phyloP scores from a whole-genome alignment of 2,797 vertebrate genomes.

The Gallinago stenura region DNA sequence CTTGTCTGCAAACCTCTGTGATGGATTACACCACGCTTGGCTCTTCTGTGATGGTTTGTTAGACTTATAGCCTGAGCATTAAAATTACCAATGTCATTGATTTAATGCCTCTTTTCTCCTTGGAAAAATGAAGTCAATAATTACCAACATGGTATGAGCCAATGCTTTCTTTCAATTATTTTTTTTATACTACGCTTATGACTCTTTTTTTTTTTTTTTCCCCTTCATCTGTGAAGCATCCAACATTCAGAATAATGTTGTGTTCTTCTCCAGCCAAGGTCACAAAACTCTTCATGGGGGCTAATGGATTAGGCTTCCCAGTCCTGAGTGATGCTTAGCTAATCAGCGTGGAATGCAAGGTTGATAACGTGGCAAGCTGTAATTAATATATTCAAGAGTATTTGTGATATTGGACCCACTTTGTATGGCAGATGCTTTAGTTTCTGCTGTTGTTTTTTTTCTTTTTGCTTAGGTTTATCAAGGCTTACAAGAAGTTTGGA shows the following conservation, averaged over 20 bases:
- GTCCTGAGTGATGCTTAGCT: constrained; percentile 18
- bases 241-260: not conserved
- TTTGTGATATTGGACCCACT: not conserved
- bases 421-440: not conserved
- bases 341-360: not conserved
- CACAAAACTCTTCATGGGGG: not conserved
- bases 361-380: constrained; percentile 4
- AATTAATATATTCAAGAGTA: not conserved
- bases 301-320: constrained; percentile 3
- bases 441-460: not conserved
- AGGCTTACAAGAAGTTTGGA: constrained; percentile 98
- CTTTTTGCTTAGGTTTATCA: constrained; percentile 90
- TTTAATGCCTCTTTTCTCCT: constrained; percentile 41
- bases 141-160: constrained; percentile 14
- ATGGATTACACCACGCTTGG: constrained; percentile 9
- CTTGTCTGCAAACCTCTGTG: not conserved
- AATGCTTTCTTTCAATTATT: not conserved
- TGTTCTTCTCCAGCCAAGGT: constrained; percentile 8
- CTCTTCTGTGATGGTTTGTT: constrained; percentile 1
- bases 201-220: not conserved
- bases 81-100: constrained; percentile 40
- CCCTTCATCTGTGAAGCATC: not conserved
- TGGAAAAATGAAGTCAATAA: constrained; percentile 56
- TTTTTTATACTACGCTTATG: not conserved
- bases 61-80: not conserved